Conservation (phyloP, 2,113 vertebrate genomes). For the Gambusia affinis region DNA sequence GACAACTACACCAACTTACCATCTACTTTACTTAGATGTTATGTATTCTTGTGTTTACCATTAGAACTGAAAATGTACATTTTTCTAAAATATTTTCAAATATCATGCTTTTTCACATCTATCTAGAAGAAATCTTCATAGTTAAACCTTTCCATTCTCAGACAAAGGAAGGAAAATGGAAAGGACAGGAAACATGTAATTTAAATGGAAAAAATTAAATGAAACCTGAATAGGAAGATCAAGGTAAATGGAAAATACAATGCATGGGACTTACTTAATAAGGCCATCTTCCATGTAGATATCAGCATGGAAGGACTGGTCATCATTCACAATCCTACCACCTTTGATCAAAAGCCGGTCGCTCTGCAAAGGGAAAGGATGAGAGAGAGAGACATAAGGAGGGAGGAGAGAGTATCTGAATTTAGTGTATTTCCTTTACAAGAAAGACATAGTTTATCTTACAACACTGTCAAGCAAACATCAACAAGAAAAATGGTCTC, state of each 20-base stretch:
- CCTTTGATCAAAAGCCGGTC: constrained; percentile 97
- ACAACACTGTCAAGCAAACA: constrained; percentile 6
- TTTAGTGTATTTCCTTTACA: background rate
- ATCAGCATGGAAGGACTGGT: constrained; percentile 95
- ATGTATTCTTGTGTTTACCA: background rate
- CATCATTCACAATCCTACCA: constrained; percentile 96
- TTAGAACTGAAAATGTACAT: background rate
- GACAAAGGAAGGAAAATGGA: background rate
- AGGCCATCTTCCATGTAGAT: constrained; percentile 98
- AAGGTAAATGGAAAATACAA: constrained; percentile 8
- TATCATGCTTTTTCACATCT: no score
- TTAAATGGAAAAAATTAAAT: background rate
- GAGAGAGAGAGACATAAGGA: background rate
- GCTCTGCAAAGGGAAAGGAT: constrained; percentile 79
- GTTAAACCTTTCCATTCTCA: no score
- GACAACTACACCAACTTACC: no score
- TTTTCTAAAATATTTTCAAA: background rate
- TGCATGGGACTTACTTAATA: constrained; percentile 89
- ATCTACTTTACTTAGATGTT: background rate
- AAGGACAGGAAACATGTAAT: background rate
- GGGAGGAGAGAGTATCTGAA: constrained; percentile 11
- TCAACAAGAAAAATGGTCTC: background rate
- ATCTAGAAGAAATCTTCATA: no score
- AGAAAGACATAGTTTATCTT: constrained; percentile 11
- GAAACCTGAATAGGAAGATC: background rate